phyloP scores from a whole-genome alignment of 30 jellyfish, hydroid and myxozoan genomes.

The Morbakka virulenta region DNA sequence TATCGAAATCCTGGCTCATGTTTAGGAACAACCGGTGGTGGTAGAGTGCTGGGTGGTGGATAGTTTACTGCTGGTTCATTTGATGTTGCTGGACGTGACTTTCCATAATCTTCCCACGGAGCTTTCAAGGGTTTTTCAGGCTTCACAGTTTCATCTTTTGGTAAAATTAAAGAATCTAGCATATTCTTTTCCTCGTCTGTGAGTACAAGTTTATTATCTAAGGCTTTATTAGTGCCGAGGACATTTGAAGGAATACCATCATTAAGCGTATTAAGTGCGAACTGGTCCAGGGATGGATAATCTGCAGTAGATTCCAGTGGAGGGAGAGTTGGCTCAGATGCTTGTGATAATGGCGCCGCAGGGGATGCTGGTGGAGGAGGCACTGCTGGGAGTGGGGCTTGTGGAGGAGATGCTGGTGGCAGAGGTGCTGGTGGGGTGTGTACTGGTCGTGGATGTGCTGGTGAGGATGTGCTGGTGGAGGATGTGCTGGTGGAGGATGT shows the following conservation, averaged over 20 bases:
- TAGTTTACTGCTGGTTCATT: not conserved
- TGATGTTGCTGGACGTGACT: not conserved
- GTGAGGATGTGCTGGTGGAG: no score
- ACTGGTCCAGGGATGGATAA: not conserved
- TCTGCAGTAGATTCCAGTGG: not conserved
- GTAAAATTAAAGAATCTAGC: not conserved
- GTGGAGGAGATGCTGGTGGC: not conserved
- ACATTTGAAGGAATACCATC: no score
- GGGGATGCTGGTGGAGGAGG: not conserved
- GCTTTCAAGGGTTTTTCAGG: no score
- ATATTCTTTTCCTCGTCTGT: not conserved
- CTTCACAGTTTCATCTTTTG: not conserved
- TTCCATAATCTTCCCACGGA: not conserved
- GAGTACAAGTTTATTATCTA: not conserved
- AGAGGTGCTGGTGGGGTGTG: not conserved
- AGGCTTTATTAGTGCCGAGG: no score
- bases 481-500: no score
- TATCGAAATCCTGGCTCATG: not conserved
- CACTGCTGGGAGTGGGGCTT: not conserved
- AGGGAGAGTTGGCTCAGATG: not conserved
- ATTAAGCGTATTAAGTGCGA: no score
- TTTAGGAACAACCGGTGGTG: not conserved
- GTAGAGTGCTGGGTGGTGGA: not conserved
- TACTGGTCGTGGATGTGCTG: not conserved
- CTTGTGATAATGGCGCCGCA: conserved; percentile 12